Base-by-base conservation (phyloP, 1,140 invertebrate genomes). In the Mesaphorura yosii region DNA sequence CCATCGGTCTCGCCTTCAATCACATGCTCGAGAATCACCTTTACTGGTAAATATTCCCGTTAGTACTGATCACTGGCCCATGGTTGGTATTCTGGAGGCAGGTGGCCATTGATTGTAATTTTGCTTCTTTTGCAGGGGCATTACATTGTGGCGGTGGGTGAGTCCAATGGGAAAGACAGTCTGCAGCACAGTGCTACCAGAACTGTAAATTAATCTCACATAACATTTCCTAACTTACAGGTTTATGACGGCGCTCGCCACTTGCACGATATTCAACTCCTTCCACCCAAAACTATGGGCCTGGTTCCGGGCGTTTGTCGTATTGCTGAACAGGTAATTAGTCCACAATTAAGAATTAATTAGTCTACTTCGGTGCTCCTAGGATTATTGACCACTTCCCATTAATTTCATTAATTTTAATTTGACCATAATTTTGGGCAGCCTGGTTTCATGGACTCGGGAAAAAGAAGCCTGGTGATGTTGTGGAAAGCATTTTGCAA, bases 391-490 rank as follows among this genome's bases (percentile, higher is more conserved):
- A n/a, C n/a, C n/a, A n/a, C n/a, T 37, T 37, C n/a, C 34, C 12
- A n/a, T 26, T 28, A 23, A n/a, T n/a, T n/a, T n/a, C n/a, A n/a
- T n/a, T n/a, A n/a, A n/a, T 40, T 19, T 39, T n/a, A n/a, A n/a
- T n/a, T n/a, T n/a, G n/a, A n/a, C n/a, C n/a, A n/a, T n/a, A n/a
- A n/a, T n/a, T n/a, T n/a, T n/a, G 55, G 27, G 53, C 58, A 15
- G 58, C 58, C 20, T 60, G 53, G 53, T 60, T 60, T 46, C 58
- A 60, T 37, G 58, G 58, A 20, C 51, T 60, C 23, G 58, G 58
- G 12, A 60, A 60, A 46, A 56, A 53, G 26, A 31, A 19, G 1
- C 51, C 58, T 12, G 23, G 28, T 3, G 58, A 60, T 34, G 58
- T 60, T 12, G 46, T 45, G 14, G 2, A 27, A 26, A 47, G 38